Conservation (phyloP, 2,113 vertebrate genomes). For the Passer domesticus region DNA sequence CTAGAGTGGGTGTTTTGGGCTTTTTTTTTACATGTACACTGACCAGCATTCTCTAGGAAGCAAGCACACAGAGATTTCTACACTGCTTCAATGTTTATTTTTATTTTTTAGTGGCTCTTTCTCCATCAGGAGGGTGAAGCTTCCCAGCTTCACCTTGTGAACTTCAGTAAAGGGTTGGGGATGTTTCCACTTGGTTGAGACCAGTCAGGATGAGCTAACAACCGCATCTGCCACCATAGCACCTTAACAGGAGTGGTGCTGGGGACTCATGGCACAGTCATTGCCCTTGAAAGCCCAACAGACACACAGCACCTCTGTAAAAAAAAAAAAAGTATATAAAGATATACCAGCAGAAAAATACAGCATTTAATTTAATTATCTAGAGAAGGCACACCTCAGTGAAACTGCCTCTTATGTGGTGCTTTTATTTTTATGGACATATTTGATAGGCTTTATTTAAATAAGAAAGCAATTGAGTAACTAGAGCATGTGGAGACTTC, state of each 20-base stretch:
- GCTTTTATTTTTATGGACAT: slow-evolving; percentile 32
- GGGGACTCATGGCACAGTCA: no score
- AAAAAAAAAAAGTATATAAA: background rate
- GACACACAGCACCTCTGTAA: background rate
- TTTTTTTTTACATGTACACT: background rate
- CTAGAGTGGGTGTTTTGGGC: background rate
- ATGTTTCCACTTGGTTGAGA: background rate
- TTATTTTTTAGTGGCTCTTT: background rate
- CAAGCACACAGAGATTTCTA: background rate
- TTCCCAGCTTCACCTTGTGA: background rate
- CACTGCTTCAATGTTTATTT: background rate
- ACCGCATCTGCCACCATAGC: background rate
- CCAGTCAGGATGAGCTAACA: fast-evolving
- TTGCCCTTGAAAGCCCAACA: background rate
- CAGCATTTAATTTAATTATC: background rate
- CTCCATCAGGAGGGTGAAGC: background rate
- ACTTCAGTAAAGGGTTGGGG: background rate
- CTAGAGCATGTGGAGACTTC: slow-evolving; percentile 15
- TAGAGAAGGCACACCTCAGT: background rate
- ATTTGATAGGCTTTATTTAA: slow-evolving; percentile 30
- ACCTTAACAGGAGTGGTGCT: background rate
- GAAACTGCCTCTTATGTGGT: background rate
- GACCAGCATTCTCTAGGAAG: background rate
- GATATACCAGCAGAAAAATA: background rate
- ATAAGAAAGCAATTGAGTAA: slow-evolving; percentile 35